phyloP scores from a whole-genome alignment of 2,888 invertebrate species.

The Cloeon dipterum region DNA sequence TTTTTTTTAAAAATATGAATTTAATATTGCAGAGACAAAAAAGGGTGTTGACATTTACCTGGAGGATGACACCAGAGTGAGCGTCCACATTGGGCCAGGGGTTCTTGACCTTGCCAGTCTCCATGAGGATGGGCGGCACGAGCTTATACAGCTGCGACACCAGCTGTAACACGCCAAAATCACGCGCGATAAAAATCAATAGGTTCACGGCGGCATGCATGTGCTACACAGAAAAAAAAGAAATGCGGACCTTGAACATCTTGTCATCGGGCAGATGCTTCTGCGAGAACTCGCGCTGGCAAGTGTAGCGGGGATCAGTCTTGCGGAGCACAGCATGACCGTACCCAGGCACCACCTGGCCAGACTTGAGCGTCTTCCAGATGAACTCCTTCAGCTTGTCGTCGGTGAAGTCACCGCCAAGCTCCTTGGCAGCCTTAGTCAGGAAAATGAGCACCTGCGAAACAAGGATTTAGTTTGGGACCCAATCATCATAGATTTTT shows the following conservation, averaged over 20 bases:
- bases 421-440: constrained; percentile 63
- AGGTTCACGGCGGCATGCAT: neutral
- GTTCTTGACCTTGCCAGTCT: constrained; percentile 91
- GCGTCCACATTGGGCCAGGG: constrained; percentile 98
- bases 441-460: constrained; percentile 77
- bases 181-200: neutral
- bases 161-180: constrained; percentile 25
- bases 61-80: constrained; percentile 79
- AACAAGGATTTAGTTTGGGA: too few species aligned
- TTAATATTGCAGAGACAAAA: too few species aligned
- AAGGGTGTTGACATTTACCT: too few species aligned
- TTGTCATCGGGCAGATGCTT: constrained; percentile 84
- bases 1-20: too few species aligned
- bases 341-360: constrained; percentile 92
- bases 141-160: constrained; percentile 80
- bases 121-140: constrained; percentile 74
- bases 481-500: too few species aligned
- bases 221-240: neutral
- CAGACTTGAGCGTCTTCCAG: constrained; percentile 88
- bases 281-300: constrained; percentile 83
- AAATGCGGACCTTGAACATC: constrained; percentile 44
- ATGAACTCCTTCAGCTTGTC: constrained; percentile 89
- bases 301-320: constrained; percentile 80
- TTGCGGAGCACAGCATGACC: constrained; percentile 91
- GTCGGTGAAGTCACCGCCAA: constrained; percentile 69